These are phyloP conservation scores for Euleptes europaea DNA, from an alignment of 2,113 vertebrate species.

Conservation along the genomic window DNA sequence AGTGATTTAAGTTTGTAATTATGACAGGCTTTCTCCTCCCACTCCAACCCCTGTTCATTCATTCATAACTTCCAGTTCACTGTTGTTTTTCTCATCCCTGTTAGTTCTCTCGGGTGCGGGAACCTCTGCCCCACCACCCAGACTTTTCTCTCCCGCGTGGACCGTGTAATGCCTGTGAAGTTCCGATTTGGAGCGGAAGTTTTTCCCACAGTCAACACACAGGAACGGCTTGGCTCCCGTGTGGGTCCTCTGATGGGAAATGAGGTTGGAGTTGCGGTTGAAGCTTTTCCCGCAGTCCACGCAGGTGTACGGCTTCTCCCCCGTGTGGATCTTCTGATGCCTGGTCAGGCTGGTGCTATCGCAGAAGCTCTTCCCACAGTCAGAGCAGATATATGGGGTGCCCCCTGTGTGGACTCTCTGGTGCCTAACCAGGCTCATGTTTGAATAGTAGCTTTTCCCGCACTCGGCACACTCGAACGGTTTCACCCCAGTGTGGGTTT, in stretches of 20 bases:
- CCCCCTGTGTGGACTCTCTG: slow-evolving; percentile 68
- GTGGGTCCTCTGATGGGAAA: slow-evolving; percentile 67
- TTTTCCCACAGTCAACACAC: slow-evolving; percentile 60
- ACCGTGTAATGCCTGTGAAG: slow-evolving; percentile 29
- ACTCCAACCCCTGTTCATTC: neutral
- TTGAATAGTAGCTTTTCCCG: slow-evolving; percentile 70
- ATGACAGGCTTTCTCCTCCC: no score
- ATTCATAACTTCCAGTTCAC: neutral
- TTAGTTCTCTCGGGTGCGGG: neutral
- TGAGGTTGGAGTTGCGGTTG: slow-evolving; percentile 69
- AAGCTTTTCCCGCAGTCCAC: slow-evolving; percentile 68
- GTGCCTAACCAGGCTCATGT: slow-evolving; percentile 62
- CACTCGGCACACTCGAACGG: slow-evolving; percentile 68
- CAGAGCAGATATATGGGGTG: slow-evolving; percentile 62
- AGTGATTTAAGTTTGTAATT: neutral
- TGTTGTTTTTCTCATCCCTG: neutral
- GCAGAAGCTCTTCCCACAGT: slow-evolving; percentile 70
- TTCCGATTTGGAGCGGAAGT: slow-evolving; percentile 44
- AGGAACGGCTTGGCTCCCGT: slow-evolving; percentile 64
- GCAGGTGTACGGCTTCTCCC: slow-evolving; percentile 70
- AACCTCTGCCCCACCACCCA: neutral
- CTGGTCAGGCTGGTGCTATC: slow-evolving; percentile 66
- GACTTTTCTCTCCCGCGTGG: slow-evolving; percentile 28
- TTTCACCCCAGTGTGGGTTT: slow-evolving; percentile 72
- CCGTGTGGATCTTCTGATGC: slow-evolving; percentile 71